Base-by-base conservation (phyloP, 2,113 vertebrate species). In the Hepsetus odoe region DNA sequence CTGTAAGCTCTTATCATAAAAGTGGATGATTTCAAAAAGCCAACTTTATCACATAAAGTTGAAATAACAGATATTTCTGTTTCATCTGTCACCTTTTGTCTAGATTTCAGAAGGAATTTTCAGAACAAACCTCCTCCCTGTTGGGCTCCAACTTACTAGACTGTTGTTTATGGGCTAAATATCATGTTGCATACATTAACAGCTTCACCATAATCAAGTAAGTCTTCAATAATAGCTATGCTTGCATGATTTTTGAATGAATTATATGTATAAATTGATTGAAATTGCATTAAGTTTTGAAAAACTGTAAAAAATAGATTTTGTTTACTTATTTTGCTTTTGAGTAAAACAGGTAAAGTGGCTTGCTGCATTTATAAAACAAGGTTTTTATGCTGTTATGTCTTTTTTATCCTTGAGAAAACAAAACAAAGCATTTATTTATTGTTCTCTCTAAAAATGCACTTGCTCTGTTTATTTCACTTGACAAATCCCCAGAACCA, bases 151-250 rank as follows among this genome's bases (percentile, higher is more conserved):
- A 84, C 20, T 73, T 84, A 46, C 58, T 84, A 65, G 82, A 84
- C 33, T 51, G 28, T 35, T 75, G 66, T 10, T 85, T 89, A 0
- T 89, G 88, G 88, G 80, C 71, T 0, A 8, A 87, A 35, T 92
- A 93, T 82, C 83, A 79, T 0, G 84, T 92, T 2, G 77, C 89
- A 1, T 93, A 93, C 81, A 90, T 93, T 80, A 94, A 94, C 89
- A 85, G 86, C 75, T 92, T 93, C 84, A 38, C 59, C 2, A 49
- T 58, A 28, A 85, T 94, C 79, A 90, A 86, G 93, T 94, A 89
- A 89, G 92, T 80, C 11, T 58, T 26, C 16, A 26, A 24, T n/a
- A 8, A 10, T 22, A 56, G 11, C 59, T 32, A 30, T 30, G 59
- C 24, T 24, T 26, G 5, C 10, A 59, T 1, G 11, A 30, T 38